A percentile compares a stretch with the other conserved stretches of the same genome.
phyloP scores from a whole-genome alignment of 2,888 invertebrate genomes.

The Anagyrus pseudococci region DNA sequence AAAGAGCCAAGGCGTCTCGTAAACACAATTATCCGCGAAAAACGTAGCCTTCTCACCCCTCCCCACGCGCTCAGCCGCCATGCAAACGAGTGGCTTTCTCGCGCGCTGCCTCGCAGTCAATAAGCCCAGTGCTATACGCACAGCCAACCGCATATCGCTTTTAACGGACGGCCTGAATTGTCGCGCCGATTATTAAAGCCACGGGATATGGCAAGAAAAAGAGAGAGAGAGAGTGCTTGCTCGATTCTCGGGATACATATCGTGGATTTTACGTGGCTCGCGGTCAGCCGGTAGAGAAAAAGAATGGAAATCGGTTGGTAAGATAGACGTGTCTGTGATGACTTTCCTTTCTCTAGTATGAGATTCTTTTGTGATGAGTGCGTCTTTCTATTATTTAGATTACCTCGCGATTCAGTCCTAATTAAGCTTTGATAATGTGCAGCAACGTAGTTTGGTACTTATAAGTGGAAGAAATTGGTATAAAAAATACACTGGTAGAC shows the following conservation, averaged over 20 bases:
- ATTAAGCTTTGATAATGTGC: too few relatives aligned
- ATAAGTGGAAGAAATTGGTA: too few relatives aligned
- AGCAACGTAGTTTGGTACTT: too few relatives aligned
- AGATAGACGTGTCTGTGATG: too few relatives aligned
- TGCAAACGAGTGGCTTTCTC: conserved; percentile 33
- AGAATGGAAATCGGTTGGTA: too few relatives aligned
- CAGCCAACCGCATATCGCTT: not conserved
- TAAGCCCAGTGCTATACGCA: conserved; percentile 32
- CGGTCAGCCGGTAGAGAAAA: too few relatives aligned
- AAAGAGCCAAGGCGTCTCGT: not conserved
- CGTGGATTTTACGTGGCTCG: conserved; percentile 52
- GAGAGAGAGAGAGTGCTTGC: conserved; percentile 18
- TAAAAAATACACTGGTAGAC: too few relatives aligned
- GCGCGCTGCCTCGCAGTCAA: conserved; percentile 37
- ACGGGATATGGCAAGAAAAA: not conserved
- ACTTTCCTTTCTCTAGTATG: too few relatives aligned
- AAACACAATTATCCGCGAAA: not conserved
- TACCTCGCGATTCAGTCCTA: too few relatives aligned
- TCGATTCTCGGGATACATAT: conserved; percentile 45
- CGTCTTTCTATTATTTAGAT: too few relatives aligned
- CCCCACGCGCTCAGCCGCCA: conserved; percentile 14
- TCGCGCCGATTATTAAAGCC: not conserved
- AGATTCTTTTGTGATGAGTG: too few relatives aligned
- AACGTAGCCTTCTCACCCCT: not conserved
- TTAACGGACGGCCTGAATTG: not conserved